Conservation (phyloP, 2,113 vertebrate genomes). For the Myotis lucifugus region DNA sequence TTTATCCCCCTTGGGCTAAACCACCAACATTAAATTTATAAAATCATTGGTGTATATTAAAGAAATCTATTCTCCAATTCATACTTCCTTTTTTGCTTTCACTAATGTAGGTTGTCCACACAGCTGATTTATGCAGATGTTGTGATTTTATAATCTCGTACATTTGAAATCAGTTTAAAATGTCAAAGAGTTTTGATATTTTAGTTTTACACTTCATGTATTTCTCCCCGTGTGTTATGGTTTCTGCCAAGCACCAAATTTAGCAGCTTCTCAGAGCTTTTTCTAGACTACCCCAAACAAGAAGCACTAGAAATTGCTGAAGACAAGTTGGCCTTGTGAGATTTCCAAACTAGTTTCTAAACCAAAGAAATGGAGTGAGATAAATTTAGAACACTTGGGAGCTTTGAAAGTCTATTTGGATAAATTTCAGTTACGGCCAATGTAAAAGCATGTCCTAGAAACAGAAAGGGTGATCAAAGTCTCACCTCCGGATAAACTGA, state of each 20-base stretch:
- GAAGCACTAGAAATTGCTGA: constrained; percentile 78
- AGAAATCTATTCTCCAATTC: neutral
- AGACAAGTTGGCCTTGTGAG: constrained; percentile 80
- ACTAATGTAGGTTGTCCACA: constrained; percentile 23
- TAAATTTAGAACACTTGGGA: constrained; percentile 79
- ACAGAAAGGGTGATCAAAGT: constrained; percentile 49
- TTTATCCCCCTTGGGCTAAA: neutral
- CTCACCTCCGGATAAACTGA: constrained; percentile 17
- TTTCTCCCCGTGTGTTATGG: constrained; percentile 65
- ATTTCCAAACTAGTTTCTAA: constrained; percentile 79
- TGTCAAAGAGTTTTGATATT: constrained; percentile 78
- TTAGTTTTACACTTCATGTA: constrained; percentile 71
- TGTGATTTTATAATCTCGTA: constrained; percentile 58
- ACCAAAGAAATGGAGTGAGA: constrained; percentile 76
- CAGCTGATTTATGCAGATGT: constrained; percentile 59
- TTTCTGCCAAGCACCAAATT: constrained; percentile 76
- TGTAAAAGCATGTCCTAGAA: constrained; percentile 52
- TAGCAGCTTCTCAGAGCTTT: constrained; percentile 74
- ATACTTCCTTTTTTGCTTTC: constrained; percentile 18
- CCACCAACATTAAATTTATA: neutral
- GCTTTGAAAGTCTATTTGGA: constrained; percentile 71
- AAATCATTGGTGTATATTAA: neutral
- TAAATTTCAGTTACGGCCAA: constrained; percentile 64
- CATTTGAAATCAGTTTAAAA: constrained; percentile 70
- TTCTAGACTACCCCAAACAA: constrained; percentile 77